Base-by-base conservation (phyloP, 30 jellyfish, hydroid and myxozoan genomes). In the Morbakka virulenta region DNA sequence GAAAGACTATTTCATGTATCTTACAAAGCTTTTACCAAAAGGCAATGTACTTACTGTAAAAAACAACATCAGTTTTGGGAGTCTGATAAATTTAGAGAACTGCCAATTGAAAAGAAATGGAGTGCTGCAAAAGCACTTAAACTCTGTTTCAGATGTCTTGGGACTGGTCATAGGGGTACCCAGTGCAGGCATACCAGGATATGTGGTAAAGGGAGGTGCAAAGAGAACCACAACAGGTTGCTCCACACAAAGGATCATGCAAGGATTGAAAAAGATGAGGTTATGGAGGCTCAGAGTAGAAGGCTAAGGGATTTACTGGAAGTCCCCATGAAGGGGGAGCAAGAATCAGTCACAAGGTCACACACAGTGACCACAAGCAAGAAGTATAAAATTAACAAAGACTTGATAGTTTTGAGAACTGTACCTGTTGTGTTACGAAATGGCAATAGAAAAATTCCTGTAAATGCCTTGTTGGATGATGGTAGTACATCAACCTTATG, bases 391-490 rank as follows among this genome's bases (percentile, higher is more conserved):
- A 28, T 41, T 20, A 72, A 41, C 0, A 30, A 21, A 11, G 80
- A 70, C 0, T 81, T 72, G 2, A 81, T 81, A 21, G 80, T n/a
- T n/a, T 50, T 74, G 89, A 50, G 95, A 64, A 57, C 91, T 29
- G 28, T 81, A 24, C 93, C 82, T 11, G 93, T 81, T 26, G 26
- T 81, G 24, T 26, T 81, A 49, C 30, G 27, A 35, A 47, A 68
- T 32, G 89, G 50, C 14, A 20, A 1, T 2, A 27, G 35, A 9
- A 52, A 53, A 49, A n/a, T n/a, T n/a, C n/a, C n/a, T n/a, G 94
- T 31, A 36, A 79, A 86, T 33, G 68, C 90, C 4, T 0, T 24
- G 63, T 22, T 79, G 24, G 33, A 79, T 32, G 21, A n/a, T n/a
- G n/a, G n/a, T n/a, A n/a, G n/a, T n/a, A n/a, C n/a, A n/a, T 52